phyloP scores from a whole-genome alignment of 2,797 vertebrate species.

The Sternarchorhynchus goeldii region DNA sequence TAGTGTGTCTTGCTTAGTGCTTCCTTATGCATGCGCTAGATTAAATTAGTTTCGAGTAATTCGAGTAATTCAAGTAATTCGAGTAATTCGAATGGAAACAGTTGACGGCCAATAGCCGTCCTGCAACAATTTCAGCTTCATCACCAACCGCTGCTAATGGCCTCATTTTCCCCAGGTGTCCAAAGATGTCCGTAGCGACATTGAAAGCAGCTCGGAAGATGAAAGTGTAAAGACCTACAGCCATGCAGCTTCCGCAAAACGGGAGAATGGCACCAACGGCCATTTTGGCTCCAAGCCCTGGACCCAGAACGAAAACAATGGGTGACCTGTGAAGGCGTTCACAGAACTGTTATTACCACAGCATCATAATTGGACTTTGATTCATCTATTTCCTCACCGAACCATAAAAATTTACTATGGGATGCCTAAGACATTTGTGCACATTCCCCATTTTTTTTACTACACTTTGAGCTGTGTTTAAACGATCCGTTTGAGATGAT shows the following conservation, averaged over 20 bases:
- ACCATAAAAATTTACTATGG: constrained; percentile 18
- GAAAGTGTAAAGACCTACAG: constrained; percentile 67
- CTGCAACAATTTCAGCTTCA: neutral
- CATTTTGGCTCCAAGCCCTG: constrained; percentile 74
- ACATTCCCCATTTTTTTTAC: constrained; percentile 17
- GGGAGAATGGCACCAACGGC: constrained; percentile 87
- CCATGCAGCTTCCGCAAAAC: constrained; percentile 69
- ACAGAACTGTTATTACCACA: constrained; percentile 25
- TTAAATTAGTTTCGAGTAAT: too few species aligned
- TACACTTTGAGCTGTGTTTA: constrained; percentile 26
- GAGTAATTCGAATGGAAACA: too few species aligned
- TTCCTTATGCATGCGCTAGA: neutral
- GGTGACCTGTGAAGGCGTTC: constrained; percentile 57
- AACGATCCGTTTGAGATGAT: constrained; percentile 17
- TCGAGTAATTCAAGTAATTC: too few species aligned
- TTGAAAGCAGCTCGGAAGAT: constrained; percentile 96
- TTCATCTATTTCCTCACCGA: constrained; percentile 18
- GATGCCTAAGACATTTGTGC: constrained; percentile 34
- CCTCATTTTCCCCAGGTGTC: constrained; percentile 75
- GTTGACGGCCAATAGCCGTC: too few species aligned
- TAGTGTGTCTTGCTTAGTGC: neutral
- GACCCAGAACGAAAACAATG: constrained; percentile 71
- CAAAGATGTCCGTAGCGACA: constrained; percentile 95
- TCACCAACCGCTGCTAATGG: neutral
- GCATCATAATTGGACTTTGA: constrained; percentile 10